Evolutionary conservation across 2,888 invertebrate genomes (phyloP).

Genomic region (Atrina japonica): DNA sequence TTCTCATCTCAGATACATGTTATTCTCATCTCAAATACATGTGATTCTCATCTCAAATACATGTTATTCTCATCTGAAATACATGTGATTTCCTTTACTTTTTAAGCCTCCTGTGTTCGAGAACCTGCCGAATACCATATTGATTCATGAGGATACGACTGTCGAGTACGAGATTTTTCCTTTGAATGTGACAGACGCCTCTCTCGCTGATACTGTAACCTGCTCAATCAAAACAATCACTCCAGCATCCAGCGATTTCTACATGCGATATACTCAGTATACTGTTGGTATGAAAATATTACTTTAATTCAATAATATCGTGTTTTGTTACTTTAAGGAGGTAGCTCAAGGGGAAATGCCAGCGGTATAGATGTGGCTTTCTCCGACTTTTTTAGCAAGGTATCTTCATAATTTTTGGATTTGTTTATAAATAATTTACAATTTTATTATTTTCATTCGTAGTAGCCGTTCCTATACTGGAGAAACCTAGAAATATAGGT

Average conservation of each 20-base stretch:
- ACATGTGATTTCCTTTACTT: too few relatives aligned
- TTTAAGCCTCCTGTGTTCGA: slow-evolving; percentile 45
- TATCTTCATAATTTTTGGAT: too few relatives aligned
- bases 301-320: neutral
- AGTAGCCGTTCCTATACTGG: too few relatives aligned
- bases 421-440: too few relatives aligned
- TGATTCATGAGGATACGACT: slow-evolving; percentile 42
- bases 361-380: neutral
- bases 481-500: too few relatives aligned
- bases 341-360: too few relatives aligned
- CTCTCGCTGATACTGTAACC: slow-evolving; percentile 38
- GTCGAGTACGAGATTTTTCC: slow-evolving; percentile 34
- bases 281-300: slow-evolving; percentile 13
- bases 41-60: too few relatives aligned
- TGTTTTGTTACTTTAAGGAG: neutral
- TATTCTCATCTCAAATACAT: too few relatives aligned
- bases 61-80: too few relatives aligned
- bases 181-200: slow-evolving; percentile 42
- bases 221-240: slow-evolving; percentile 33
- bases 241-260: slow-evolving; percentile 11
- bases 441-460: too few relatives aligned
- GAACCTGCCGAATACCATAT: slow-evolving; percentile 40
- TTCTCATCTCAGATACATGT: too few relatives aligned
- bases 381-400: too few relatives aligned
- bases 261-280: neutral